Base-by-base conservation (phyloP, 1,140 invertebrate species). In the Drosophila repletoides region DNA sequence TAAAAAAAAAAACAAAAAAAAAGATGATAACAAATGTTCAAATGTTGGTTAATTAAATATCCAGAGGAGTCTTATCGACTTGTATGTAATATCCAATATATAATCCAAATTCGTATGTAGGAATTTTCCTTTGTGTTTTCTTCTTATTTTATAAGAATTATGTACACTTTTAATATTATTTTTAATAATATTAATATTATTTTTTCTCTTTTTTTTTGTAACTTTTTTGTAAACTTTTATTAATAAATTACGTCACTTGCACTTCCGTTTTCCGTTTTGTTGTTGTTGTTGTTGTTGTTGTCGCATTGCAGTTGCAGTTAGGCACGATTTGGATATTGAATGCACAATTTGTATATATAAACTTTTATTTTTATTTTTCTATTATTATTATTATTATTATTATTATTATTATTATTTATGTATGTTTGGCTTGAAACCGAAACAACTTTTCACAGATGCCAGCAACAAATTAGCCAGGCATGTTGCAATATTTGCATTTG, bases 251-350 rank as follows among this genome's bases (percentile, higher is more conserved):
- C 80, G 80, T 84, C 80, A 84, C 80, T 84, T 73, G 75, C 80
- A 86, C 79, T 86, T 86, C 79, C 80, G 79, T 84, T 86, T 79
- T 71, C n/a, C n/a, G 73, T 46, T 59, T 14, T 52, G 33, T 15
- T 61, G 28, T 60, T 61, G 26, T 45, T 38, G 65, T 38, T 46
- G 36, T 14, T 33, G 36, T 19, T 33, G 49, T 12, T 10, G 45
- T 29, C 59, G 48, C 65, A 63, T 60, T 58, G 60, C 59, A 69
- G 45, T 72, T 72, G 76, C 68, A 75, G 51, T 53, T 72, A 81
- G 77, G 77, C 77, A 81, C 77, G 69, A 77, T 81, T 81, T 81
- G 77, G 79, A 84, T 73, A 84, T 83, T 84, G 74, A 83, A 83
- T 83, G 77, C 77, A 83, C 79, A 41, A 55, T 84, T 72, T 72